These are phyloP conservation scores for Phortica okadai DNA, from an alignment of 2,888 invertebrate genomes.

Conservation along the genomic window DNA sequence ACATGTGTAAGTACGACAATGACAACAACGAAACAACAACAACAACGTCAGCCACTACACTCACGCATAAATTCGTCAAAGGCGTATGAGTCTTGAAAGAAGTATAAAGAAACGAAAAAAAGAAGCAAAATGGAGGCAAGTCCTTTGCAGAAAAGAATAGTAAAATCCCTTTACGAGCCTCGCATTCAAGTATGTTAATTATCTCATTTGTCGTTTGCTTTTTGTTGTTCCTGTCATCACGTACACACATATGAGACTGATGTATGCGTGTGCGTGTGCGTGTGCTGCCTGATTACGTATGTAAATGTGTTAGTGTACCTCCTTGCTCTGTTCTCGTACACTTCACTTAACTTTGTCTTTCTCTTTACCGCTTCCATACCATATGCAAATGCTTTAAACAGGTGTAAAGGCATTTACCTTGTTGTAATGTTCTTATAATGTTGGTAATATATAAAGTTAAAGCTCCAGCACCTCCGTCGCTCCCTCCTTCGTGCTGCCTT, in stretches of 20 bases:
- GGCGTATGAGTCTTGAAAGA: background rate
- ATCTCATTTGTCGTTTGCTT: slow-evolving; percentile 32
- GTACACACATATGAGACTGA: background rate
- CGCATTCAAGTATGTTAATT: slow-evolving; percentile 27
- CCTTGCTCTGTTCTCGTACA: slow-evolving; percentile 10
- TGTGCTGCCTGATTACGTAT: slow-evolving; percentile 5
- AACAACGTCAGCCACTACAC: background rate
- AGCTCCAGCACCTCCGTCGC: background rate
- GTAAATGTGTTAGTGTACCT: slow-evolving; percentile 26
- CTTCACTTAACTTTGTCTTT: background rate
- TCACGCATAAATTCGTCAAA: slow-evolving; percentile 11
- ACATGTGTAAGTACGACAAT: background rate
- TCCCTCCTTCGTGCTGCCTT: background rate
- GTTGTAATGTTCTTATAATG: slow-evolving; percentile 30
- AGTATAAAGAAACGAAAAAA: background rate
- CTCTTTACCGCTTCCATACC: background rate
- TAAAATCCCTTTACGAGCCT: slow-evolving; percentile 23
- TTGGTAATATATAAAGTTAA: slow-evolving; percentile 32
- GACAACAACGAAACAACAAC: background rate
- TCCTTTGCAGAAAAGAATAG: slow-evolving; percentile 14
- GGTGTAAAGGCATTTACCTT: slow-evolving; percentile 32
- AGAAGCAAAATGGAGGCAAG: background rate
- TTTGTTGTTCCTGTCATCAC: slow-evolving; percentile 11
- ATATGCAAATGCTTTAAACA: slow-evolving; percentile 32
- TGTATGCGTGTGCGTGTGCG: background rate